Evolutionary conservation across 2,888 invertebrate species (phyloP), one percentile per base, ranked within the genome.

Genomic region (Nowickia ferox): DNA sequence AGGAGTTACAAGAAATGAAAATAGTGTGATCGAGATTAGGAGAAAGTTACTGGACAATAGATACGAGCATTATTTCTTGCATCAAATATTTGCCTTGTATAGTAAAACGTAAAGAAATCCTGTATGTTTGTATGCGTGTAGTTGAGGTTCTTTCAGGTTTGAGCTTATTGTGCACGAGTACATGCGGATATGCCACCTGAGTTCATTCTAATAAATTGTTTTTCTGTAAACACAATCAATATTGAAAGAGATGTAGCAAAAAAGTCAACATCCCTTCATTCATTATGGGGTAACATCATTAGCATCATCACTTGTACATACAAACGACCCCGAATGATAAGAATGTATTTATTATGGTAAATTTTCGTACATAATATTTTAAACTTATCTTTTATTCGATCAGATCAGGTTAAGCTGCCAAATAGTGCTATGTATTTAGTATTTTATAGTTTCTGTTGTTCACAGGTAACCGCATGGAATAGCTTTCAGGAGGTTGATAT

Each of bases 191-290:
- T 11, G 11, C 4, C 40, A 87, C 74, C 77, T 80, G 79, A 79
- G 81, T 75, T 83, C 78, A 87, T 85, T 81, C 85, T 85, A 72
- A 87, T 85, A 85, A 87, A 87, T 66, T 80, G 78, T 75, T 74
- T 80, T 81, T 87, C 75, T 79, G 71, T 71, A 84, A 85, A 87
- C 85, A 85, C 78, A 87, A 85, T 84, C 81, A 85, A 80, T 84
- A 85, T 74, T 63, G 22, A 68, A 82, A 38, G 74, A 59, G 78
- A 85, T 75, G 81, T 63, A 65, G 59, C 19, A 77, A 68, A 44
- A 30, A 5, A 61, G 1, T 11, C 46, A 77, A 19, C 63, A 72
- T 57, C 22, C 48, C 65, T 74, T 82, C 78, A 80, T 63, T 55
- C 63, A 68, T 44, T 48, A 48, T 53, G 57, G 68, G 57, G 17